Base-by-base conservation (phyloP, 2,888 invertebrate species). In the Didymodactylos carnosus region DNA sequence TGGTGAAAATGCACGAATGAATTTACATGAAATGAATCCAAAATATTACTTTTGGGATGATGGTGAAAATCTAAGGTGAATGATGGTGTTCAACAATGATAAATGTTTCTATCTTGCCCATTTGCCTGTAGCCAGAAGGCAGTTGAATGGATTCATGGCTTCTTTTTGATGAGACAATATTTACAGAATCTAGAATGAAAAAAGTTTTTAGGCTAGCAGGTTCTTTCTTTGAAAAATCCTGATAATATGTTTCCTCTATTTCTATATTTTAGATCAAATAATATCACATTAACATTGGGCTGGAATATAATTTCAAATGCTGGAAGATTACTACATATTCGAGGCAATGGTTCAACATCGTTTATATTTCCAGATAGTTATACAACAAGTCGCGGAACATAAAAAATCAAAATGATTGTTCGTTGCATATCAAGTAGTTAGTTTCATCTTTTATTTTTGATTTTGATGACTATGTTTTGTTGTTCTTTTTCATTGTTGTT, bases 21-120 rank as follows among this genome's bases (percentile, higher is more conserved):
- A 94, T 82, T 91, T 92, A 81, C 91, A 91, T 82, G 92, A 91
- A 80, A 89, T 92, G 87, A 92, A 94, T 83, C 92, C 94, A 3
- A 97, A 98, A 82, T 98, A 98, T 85, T 98, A 97, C 82, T 98
- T 98, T 86, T 94, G 94, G 92, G 98, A 98, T 87, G 97, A 97
- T 86, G 97, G 97, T 76, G 92, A 92, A 84, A 94, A 95, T 79
- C 87, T 98, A 72, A 91, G 88, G 91, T 92, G 86, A 87, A n/a
- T n/a, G n/a, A n/a, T n/a, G n/a, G 87, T 80, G 70, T 29, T 40
- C 70, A 51, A 19, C 3, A 39, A 16, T 75, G 13, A 51, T 74
- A 25, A n/a, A n/a, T n/a, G n/a, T n/a, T n/a, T n/a, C n/a, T n/a
- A n/a, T n/a, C n/a, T n/a, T n/a, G n/a, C n/a, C n/a, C n/a, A n/a